phyloP scores from a whole-genome alignment of 2,888 invertebrate genomes.

The Meloe dianella region DNA sequence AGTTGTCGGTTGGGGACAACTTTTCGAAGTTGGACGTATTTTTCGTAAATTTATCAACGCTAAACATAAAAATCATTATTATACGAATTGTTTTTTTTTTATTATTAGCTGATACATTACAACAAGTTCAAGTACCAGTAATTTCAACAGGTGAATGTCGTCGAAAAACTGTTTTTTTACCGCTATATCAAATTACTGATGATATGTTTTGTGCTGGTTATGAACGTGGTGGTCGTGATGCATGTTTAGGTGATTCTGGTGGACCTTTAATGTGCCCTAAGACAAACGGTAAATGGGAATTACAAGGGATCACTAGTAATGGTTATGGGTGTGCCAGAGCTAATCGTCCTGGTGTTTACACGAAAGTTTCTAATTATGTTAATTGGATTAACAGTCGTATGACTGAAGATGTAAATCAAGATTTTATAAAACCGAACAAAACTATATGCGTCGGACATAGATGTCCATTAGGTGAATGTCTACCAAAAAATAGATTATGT shows the following conservation, averaged over 20 bases:
- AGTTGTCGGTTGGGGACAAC: constrained; percentile 82
- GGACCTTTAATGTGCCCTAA: constrained; percentile 82
- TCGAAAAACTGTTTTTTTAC: constrained; percentile 74
- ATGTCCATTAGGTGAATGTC: constrained; percentile 78
- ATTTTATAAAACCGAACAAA: constrained; percentile 36
- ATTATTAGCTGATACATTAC: constrained; percentile 75
- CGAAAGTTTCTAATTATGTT: constrained; percentile 77
- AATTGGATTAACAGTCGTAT: constrained; percentile 73
- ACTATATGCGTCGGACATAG: constrained; percentile 70
- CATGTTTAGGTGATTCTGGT: constrained; percentile 81
- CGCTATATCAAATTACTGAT: constrained; percentile 77
- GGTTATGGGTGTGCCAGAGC: constrained; percentile 82
- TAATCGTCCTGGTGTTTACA: constrained; percentile 80
- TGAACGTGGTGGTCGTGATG: constrained; percentile 79
- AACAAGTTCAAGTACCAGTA: constrained; percentile 81
- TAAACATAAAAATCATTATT: constrained; percentile 6
- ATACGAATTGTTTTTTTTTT: not conserved
- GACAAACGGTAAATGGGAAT: constrained; percentile 55
- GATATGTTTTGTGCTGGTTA: constrained; percentile 85
- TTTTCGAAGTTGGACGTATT: constrained; percentile 78
- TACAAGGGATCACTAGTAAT: constrained; percentile 76
- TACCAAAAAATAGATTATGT: constrained; percentile 73
- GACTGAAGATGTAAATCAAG: constrained; percentile 32
- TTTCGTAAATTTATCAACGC: constrained; percentile 69
- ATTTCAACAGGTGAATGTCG: constrained; percentile 80